phyloP scores from a whole-genome alignment of 64 coral and sea anemone species.

The Pocillopora verrucosa region DNA sequence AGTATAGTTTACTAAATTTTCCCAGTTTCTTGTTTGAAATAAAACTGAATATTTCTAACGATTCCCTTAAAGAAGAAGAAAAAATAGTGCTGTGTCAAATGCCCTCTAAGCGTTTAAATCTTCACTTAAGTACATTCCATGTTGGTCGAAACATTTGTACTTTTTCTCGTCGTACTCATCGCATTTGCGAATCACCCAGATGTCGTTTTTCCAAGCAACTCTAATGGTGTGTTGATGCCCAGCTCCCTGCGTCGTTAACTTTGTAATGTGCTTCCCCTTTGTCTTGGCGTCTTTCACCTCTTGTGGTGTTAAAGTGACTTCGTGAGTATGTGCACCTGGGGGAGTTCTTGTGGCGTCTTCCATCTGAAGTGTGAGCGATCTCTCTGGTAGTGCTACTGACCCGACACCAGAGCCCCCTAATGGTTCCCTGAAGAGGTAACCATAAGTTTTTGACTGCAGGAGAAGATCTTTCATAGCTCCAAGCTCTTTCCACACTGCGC shows the following conservation, averaged over 20 bases:
- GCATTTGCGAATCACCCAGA: not conserved
- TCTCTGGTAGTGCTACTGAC: not conserved
- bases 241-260: not conserved
- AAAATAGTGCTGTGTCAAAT: too few relatives aligned
- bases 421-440: constrained; percentile 25
- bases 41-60: too few relatives aligned
- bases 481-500: constrained; percentile 65
- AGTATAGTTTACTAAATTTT: too few relatives aligned
- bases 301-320: constrained; percentile 36
- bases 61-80: too few relatives aligned
- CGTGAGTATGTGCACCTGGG: constrained; percentile 40
- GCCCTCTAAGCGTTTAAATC: not conserved
- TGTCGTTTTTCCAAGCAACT: not conserved
- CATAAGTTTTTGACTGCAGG: constrained; percentile 53
- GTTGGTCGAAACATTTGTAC: not conserved
- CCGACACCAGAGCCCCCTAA: not conserved
- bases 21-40: too few relatives aligned
- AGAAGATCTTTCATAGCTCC: constrained; percentile 53
- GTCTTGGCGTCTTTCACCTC: constrained; percentile 7
- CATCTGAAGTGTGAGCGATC: not conserved
- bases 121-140: constrained; percentile 4
- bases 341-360: not conserved
- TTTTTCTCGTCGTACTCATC: not conserved
- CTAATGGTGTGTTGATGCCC: constrained; percentile 1
- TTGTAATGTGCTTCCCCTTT: not conserved